These are phyloP conservation scores for Stomatorhinus walkeri DNA, from an alignment of 2,797 vertebrate species.

Conservation along the genomic window DNA sequence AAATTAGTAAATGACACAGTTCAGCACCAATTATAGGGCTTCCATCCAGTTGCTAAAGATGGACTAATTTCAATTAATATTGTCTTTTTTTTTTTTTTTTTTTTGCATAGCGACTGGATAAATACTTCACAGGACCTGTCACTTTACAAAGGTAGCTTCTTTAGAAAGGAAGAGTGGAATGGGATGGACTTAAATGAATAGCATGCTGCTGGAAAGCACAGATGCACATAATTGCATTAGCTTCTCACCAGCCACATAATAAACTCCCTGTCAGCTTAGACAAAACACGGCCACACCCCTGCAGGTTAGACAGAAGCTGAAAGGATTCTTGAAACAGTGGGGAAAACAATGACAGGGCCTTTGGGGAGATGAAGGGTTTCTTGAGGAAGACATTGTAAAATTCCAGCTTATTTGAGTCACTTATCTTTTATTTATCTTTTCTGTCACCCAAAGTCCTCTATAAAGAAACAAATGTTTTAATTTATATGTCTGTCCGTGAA, in stretches of 20 bases:
- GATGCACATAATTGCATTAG: constrained; percentile 60
- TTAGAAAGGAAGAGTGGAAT: constrained; percentile 18
- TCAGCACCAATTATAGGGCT: constrained; percentile 30
- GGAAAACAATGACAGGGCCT: constrained; percentile 62
- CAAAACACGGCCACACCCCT: constrained; percentile 54
- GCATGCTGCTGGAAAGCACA: constrained; percentile 46
- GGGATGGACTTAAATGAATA: constrained; percentile 29
- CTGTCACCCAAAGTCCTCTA: constrained; percentile 63
- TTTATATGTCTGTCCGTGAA: not conserved
- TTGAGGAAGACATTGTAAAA: constrained; percentile 68
- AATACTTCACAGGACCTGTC: constrained; percentile 62
- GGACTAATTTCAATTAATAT: constrained; percentile 62
- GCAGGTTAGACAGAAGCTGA: constrained; percentile 48
- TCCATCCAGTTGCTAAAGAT: constrained; percentile 46
- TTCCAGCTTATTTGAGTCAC: constrained; percentile 67
- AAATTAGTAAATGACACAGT: constrained; percentile 35
- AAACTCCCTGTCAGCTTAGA: constrained; percentile 55
- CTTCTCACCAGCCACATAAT: constrained; percentile 55
- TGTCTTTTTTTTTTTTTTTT: constrained; percentile 35
- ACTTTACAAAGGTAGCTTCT: constrained; percentile 49
- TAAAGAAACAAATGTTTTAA: constrained; percentile 57
- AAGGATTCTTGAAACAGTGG: constrained; percentile 52
- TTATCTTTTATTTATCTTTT: constrained; percentile 78
- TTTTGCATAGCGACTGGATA: constrained; percentile 58
- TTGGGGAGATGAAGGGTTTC: constrained; percentile 56